Evolutionary conservation across 2,888 invertebrate species (phyloP).

Genomic region (Pristionchus japonicus): DNA sequence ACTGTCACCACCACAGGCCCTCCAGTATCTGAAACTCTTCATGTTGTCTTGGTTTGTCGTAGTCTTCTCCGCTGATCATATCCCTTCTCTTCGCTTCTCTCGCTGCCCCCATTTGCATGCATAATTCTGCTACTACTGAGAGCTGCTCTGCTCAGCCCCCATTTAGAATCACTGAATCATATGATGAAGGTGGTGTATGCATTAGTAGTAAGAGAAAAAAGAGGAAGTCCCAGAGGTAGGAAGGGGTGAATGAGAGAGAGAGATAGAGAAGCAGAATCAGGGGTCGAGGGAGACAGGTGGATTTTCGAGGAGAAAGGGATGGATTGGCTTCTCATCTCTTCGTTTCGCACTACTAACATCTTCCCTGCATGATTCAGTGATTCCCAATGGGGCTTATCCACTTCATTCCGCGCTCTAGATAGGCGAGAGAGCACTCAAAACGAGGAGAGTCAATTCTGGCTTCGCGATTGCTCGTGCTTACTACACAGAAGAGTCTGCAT

Average conservation of each 20-base stretch:
- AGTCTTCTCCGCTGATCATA: background rate
- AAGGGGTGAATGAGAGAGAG: background rate
- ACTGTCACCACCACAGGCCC: slow-evolving; percentile 72
- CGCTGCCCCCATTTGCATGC: slow-evolving; percentile 1
- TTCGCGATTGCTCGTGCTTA: slow-evolving; percentile 31
- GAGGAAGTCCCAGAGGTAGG: slow-evolving; percentile 1
- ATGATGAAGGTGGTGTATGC: slow-evolving; percentile 37
- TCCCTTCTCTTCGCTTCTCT: background rate
- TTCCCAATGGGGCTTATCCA: no score
- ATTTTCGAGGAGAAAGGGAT: background rate
- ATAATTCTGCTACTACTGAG: background rate
- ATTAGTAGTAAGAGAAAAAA: slow-evolving; percentile 19
- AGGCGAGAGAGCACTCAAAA: no score
- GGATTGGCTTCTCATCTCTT: no score
- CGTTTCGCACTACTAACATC: no score
- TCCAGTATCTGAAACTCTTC: slow-evolving; percentile 56
- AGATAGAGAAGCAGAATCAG: no score
- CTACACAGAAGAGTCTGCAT: background rate
- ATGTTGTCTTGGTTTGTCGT: background rate
- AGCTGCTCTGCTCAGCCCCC: background rate
- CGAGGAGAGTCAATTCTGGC: no score
- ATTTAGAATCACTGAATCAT: slow-evolving; percentile 42
- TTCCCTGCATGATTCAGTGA: no score
- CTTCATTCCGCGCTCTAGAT: no score
- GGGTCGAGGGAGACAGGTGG: slow-evolving; percentile 13